A percentile compares a stretch with the other conserved stretches of the same genome.
These are phyloP conservation scores for Limanda limanda DNA, from an alignment of 2,113 vertebrate species.

Conservation along the genomic window DNA sequence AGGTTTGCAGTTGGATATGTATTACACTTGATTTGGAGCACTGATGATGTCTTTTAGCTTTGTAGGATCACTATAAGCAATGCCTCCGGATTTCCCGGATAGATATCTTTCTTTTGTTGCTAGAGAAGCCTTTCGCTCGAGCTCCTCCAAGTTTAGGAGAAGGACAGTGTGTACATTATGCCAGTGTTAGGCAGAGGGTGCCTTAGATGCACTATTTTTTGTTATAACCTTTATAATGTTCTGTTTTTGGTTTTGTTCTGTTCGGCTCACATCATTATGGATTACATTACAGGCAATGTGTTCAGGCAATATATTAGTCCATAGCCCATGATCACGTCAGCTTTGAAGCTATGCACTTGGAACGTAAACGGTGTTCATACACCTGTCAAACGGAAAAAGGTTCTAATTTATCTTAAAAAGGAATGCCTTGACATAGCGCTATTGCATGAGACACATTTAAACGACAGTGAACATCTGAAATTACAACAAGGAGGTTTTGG, in stretches of 20 bases:
- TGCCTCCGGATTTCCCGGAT: background rate
- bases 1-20: background rate
- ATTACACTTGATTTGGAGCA: background rate
- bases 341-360: background rate
- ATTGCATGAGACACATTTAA: background rate
- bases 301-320: background rate
- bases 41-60: background rate
- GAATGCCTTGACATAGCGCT: background rate
- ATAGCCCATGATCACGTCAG: background rate
- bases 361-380: background rate
- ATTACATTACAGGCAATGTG: background rate
- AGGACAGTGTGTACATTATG: too few relatives aligned
- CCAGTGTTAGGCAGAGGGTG: too few relatives aligned
- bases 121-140: too few relatives aligned
- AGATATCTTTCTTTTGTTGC: background rate
- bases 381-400: background rate
- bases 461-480: background rate
- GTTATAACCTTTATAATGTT: background rate
- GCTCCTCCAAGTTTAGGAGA: too few relatives aligned
- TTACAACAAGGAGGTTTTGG: slow-evolving; percentile 2
- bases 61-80: background rate
- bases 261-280: background rate
- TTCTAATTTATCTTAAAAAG: background rate
- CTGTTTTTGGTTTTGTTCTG: background rate
- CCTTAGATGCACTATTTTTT: background rate